Conservation (phyloP, 2,113 vertebrate species). For the Urocitellus parryii region DNA sequence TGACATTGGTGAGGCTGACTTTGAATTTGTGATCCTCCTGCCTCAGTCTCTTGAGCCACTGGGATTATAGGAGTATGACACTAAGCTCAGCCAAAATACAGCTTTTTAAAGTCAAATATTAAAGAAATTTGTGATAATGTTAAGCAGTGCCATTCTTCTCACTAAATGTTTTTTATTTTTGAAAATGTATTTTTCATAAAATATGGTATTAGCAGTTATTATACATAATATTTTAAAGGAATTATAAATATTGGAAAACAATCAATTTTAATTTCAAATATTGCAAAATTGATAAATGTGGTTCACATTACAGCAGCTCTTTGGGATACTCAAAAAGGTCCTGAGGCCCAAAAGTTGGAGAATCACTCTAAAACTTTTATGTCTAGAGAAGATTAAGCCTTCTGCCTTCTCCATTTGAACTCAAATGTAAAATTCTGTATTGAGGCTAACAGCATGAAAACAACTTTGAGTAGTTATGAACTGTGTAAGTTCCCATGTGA, state of each 20-base stretch:
- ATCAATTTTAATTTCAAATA: neutral
- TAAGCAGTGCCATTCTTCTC: neutral
- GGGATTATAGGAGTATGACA: too few relatives aligned
- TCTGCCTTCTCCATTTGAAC: slow-evolving; percentile 51
- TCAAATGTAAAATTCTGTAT: slow-evolving; percentile 49
- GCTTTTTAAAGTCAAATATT: neutral
- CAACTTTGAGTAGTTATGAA: slow-evolving; percentile 32
- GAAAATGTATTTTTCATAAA: neutral
- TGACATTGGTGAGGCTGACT: too few relatives aligned
- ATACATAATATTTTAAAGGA: neutral
- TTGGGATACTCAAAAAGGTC: neutral
- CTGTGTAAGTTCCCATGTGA: neutral
- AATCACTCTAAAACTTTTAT: slow-evolving; percentile 57
- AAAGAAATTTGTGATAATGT: neutral
- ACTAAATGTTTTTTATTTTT: neutral
- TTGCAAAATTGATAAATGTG: neutral
- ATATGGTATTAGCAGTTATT: neutral
- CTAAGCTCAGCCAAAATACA: too few relatives aligned
- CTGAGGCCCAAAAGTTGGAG: neutral
- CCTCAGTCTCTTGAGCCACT: too few relatives aligned
- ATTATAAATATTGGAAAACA: neutral
- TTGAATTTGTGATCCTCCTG: too few relatives aligned
- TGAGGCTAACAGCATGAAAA: slow-evolving; percentile 24
- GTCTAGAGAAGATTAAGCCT: neutral
- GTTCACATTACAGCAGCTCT: neutral